Evolutionary conservation across 2,113 vertebrate species (phyloP), one percentile per base, ranked within the genome.

Genomic region (Daboia siamensis): DNA sequence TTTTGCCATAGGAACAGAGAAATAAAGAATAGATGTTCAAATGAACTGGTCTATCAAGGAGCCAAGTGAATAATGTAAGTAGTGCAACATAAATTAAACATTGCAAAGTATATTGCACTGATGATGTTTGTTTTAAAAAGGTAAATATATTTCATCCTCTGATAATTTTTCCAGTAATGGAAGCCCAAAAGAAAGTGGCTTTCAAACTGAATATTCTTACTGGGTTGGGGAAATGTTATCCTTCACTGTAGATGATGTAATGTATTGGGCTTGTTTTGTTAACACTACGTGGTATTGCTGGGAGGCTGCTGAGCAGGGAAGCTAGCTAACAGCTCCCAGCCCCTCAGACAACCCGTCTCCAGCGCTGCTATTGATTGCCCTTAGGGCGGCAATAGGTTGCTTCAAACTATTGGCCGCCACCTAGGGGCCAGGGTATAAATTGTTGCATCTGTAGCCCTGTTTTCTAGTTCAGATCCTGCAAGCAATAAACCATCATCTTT

Each of bases 61-160:
- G 87, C 64, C 59, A 94, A 90, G 57, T 90, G 90, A 91, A 90
- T 93, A 88, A 56, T 29, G 90, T 51, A 95, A 54, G 8, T 3
- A 89, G 74, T 44, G 93, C 51, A 91, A 10, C 26, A 90, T 29
- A 93, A 89, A 33, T 93, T 90, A 89, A 92, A 89, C 23, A 44
- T 93, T 88, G 24, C 15, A 90, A 89, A 93, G 91, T 87, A n/a
- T n/a, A 84, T 88, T 74, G 12, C 0, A 46, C 85, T 52, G 3
- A 80, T 7, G 6, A 80, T 7, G 6, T 87, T 74, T 80, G 29
- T 56, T 13, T 74, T 33, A 55, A 95, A 93, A 91, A 86, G 55
- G 1, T 1, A 0, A 29, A 93, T 23, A 9, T 54, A 90, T 55
- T 10, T 80, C 24, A 89, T 74, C 2, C 7, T 29, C 48, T 90